Base-by-base conservation (phyloP, 1,140 invertebrate genomes). In the Nixonia krombeini region DNA sequence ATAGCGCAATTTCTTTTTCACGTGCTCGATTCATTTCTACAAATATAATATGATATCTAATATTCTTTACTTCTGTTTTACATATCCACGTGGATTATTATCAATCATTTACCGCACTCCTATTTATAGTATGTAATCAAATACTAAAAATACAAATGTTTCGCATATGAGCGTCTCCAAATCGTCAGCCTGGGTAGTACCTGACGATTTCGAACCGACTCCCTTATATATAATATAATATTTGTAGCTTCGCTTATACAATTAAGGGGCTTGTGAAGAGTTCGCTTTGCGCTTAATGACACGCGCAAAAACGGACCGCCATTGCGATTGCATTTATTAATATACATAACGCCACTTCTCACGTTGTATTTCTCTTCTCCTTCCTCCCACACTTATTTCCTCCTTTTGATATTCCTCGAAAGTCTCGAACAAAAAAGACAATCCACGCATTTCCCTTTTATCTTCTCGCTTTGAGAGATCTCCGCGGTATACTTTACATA, bases 81-180 rank as follows among this genome's bases (percentile, higher is more conserved):
- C 75, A 75, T 74, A 80, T 83, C 70, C 78, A 75, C 69, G 70
- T 78, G 76, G 72, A 81, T 82, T 80, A 81, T 83, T 80, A 82
- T 83, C 78, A 79, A 78, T 81, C 73, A 59, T 80, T 79, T 76
- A 79, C 63, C 73, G 80, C 77, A 78, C 70, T 74, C 56, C 71
- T 82, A 82, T 81, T 82, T 82, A 78, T 81, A 79, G 76, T 73
- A 72, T 76, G 68, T 83, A 82, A 80, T 76, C 78, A 68, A 83
- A 81, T 83, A 83, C 79, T 82, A 80, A 83, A 83, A 83, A 83
- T 83, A 83, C 81, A 82, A 82, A 82, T 82, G 71, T 81, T 80
- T 73, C 72, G 70, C 74, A 73, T 79, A 72, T 40, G 69, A 68
- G 69, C 51, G 42, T 73, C 70, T 80, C 74, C 69, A 74, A 76